Conservation (phyloP, 2,113 vertebrate genomes). For the Neogale vison region DNA sequence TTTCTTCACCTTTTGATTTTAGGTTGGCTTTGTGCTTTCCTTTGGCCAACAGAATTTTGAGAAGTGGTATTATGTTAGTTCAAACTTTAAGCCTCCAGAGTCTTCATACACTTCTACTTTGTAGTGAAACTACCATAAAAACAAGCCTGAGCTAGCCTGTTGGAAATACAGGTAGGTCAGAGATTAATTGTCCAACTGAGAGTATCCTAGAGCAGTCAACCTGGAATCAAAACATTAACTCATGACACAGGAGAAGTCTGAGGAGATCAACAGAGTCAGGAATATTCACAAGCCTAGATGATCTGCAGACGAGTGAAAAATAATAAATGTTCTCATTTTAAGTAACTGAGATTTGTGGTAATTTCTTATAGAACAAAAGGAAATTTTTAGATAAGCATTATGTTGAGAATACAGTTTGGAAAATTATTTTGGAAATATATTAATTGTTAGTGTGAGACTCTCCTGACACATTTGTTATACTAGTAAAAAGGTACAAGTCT, state of each 20-base stretch:
- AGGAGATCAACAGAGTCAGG: not conserved
- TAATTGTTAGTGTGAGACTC: not conserved
- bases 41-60: not conserved
- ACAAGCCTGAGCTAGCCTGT: not conserved
- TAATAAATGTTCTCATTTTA: not conserved
- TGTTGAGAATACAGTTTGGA: not conserved
- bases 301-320: not conserved
- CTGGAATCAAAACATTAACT: not conserved
- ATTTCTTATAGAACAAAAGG: not conserved
- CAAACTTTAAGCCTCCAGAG: not conserved
- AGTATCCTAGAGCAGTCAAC: not conserved
- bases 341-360: not conserved
- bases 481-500: not conserved
- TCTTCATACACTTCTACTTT: not conserved
- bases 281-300: not conserved
- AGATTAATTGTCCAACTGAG: not conserved
- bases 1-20: not conserved
- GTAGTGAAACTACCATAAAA: not conserved
- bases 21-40: not conserved
- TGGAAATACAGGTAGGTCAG: not conserved
- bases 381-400: not conserved
- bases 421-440: not conserved
- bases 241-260: not conserved
- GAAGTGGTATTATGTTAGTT: not conserved
- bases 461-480: not conserved